These are phyloP conservation scores for Lasioglossum villosulum DNA, from an alignment of 2,888 invertebrate genomes.

Conservation along the genomic window DNA sequence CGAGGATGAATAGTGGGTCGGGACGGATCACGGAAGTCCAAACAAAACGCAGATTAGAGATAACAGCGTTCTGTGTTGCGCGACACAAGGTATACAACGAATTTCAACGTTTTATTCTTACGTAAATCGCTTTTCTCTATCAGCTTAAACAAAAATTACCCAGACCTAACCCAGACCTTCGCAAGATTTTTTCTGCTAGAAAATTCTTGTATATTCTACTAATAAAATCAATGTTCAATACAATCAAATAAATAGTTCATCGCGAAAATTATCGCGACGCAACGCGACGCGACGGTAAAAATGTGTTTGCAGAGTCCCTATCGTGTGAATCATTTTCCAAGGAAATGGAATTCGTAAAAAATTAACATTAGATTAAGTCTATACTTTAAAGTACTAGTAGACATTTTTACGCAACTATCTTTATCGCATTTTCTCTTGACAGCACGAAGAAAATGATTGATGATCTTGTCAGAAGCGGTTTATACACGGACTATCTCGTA, in stretches of 20 bases:
- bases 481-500: not conserved
- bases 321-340: not conserved
- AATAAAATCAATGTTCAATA: not conserved
- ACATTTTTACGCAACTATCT: not conserved
- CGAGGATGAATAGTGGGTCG: constrained; percentile 4
- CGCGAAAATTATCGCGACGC: not conserved
- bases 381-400: not conserved
- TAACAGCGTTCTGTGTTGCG: not conserved
- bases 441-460: not conserved
- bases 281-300: not conserved
- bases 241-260: not conserved
- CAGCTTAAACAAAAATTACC: too few relatives aligned
- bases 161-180: too few relatives aligned
- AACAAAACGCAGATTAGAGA: not conserved
- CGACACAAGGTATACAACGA: not conserved
- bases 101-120: not conserved
- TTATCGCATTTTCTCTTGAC: not conserved
- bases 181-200: too few relatives aligned
- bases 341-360: not conserved
- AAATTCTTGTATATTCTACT: not conserved
- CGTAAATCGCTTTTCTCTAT: too few relatives aligned
- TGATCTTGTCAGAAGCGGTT: not conserved
- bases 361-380: not conserved
- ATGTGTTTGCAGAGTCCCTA: not conserved
- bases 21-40: not conserved